These are phyloP conservation scores for Morus bassanus DNA, from an alignment of 2,797 vertebrate species.

Conservation along the genomic window DNA sequence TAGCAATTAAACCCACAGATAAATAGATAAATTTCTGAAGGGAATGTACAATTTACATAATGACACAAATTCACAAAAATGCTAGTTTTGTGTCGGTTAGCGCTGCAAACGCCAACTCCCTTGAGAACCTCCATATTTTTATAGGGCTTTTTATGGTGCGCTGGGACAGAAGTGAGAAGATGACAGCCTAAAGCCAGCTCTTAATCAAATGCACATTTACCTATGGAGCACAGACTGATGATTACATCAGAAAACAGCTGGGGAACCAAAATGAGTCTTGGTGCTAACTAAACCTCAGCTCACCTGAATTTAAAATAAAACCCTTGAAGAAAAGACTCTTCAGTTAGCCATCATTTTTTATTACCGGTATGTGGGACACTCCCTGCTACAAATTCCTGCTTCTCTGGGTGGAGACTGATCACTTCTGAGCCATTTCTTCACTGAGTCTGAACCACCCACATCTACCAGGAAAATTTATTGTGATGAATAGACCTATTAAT, in stretches of 20 bases:
- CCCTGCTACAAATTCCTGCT: conserved; percentile 37
- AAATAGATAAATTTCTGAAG: conserved; percentile 25
- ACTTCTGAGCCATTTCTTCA: conserved; percentile 57
- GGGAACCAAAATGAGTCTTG: neutral
- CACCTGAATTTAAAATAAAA: conserved; percentile 44
- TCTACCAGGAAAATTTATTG: conserved; percentile 54
- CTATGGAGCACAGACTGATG: fast-evolving
- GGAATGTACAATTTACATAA: conserved; percentile 9
- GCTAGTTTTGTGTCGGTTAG: conserved; percentile 9
- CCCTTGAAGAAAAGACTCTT: neutral
- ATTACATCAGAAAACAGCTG: neutral
- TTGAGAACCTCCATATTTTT: conserved; percentile 33
- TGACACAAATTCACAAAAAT: conserved; percentile 56
- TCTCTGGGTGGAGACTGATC: conserved; percentile 51
- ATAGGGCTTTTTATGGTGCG: neutral
- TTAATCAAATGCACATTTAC: conserved; percentile 51
- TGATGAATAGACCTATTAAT: conserved; percentile 56
- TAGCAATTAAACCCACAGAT: conserved; percentile 14
- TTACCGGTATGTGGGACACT: conserved; percentile 34
- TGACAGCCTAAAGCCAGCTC: neutral
- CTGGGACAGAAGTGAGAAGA: conserved; percentile 27
- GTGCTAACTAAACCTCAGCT: neutral
- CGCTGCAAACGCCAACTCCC: neutral
- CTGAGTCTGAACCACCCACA: conserved; percentile 38
- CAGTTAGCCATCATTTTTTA: conserved; percentile 14